Base-by-base conservation (phyloP, 2,888 invertebrate genomes). In the Rhamphomyia laevipes region DNA sequence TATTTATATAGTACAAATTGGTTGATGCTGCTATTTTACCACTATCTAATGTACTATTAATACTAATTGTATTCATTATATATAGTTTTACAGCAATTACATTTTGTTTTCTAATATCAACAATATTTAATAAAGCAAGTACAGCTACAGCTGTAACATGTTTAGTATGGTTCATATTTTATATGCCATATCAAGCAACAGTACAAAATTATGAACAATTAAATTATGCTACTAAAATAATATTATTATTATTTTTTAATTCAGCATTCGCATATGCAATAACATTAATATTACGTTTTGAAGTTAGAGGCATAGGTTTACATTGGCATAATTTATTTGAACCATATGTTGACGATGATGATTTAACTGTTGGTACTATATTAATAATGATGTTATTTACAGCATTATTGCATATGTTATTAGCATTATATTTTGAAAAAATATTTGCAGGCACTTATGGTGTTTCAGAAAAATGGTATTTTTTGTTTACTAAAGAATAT, bases 361-460 rank as follows among this genome's bases (percentile, higher is more conserved):
- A 77, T 4, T 74, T 89, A 50, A 71, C 81, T 1, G 72, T 90
- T 57, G 84, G 84, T 3, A 76, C 85, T 31, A 72, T 91, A 42
- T 59, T 86, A 2, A 82, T 90, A 75, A 67, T 93, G 59, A 61
- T 82, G 15, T 53, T 85, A 2, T 7, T 53, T 1, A 58, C 62
- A 0, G 58, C 62, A 16, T 33, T 61, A 1, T 7, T 66, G 1
- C 89, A 91, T 61, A 75, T 87, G 64, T 50, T 83, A 3, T 66
- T 92, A 35, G 83, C 93, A 0, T 72, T 92, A 56, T 95, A 94
- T 63, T 70, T 93, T 27, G 93, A 94, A 66, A 86, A 86, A 56
- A 78, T 95, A 11, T 75, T 82, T 53, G 94, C 94, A 0, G 93
- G 93, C 11, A 84, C 86, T 13, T 89, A 77, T 65, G 93, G 93